These are phyloP conservation scores for Leptodactylus fuscus DNA, from an alignment of 2,113 vertebrate species.

Conservation along the genomic window DNA sequence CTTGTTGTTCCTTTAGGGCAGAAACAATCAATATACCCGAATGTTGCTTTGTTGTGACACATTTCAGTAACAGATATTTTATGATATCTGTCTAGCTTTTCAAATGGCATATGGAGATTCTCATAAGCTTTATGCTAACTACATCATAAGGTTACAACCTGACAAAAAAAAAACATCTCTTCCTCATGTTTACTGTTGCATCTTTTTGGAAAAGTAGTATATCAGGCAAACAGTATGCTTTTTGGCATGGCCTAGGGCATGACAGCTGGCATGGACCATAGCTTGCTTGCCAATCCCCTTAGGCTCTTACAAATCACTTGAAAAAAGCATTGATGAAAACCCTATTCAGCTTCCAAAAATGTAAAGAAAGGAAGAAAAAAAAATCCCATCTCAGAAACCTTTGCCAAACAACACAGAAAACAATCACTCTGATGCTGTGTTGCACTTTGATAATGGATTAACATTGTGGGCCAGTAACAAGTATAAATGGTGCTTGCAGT, in stretches of 20 bases:
- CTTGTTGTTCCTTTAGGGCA: background rate
- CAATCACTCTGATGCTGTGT: conserved; percentile 26
- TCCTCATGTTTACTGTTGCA: conserved; percentile 18
- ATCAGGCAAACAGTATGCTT: conserved; percentile 27
- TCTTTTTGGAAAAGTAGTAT: conserved; percentile 36
- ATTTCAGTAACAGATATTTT: background rate
- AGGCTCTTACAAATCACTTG: conserved; percentile 50
- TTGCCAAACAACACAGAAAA: conserved; percentile 45
- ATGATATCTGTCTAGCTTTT: background rate
- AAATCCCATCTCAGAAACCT: conserved; percentile 34
- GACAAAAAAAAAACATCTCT: conserved; percentile 24
- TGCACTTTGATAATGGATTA: conserved; percentile 49
- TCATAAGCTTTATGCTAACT: conserved; percentile 9
- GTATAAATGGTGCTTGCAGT: conserved; percentile 32
- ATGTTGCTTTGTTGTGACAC: background rate
- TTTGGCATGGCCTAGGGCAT: conserved; percentile 51
- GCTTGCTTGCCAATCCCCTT: conserved; percentile 55
- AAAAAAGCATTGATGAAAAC: conserved; percentile 51
- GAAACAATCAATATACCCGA: background rate
- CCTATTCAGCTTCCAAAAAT: conserved; percentile 53
- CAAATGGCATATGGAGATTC: background rate
- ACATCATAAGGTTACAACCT: conserved; percentile 29
- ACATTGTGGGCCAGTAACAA: conserved; percentile 34
- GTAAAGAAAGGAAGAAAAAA: conserved; percentile 48
- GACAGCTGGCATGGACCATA: conserved; percentile 61